Conservation (phyloP, 2,113 vertebrate genomes). For the Bombycilla garrulus region DNA sequence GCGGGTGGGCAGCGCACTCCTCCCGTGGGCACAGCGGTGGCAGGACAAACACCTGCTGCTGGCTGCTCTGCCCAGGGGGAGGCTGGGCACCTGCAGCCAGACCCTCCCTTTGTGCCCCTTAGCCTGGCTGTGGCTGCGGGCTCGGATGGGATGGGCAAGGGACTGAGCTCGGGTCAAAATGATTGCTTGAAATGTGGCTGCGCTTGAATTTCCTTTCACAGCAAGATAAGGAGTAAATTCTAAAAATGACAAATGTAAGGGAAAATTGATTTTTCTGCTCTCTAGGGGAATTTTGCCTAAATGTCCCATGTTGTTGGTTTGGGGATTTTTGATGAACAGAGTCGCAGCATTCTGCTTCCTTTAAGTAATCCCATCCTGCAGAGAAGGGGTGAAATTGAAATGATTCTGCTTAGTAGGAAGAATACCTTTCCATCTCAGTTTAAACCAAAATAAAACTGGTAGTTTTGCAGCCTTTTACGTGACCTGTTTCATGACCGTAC, state of each 20-base stretch:
- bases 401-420: not conserved
- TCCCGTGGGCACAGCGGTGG: not conserved
- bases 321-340: not conserved
- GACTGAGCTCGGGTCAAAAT: not conserved
- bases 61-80: not conserved
- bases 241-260: not conserved
- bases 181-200: not conserved
- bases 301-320: not conserved
- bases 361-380: not conserved
- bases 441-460: not conserved
- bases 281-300: not conserved
- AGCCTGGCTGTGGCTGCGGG: rapidly evolving
- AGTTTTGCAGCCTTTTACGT: not conserved
- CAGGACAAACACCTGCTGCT: not conserved
- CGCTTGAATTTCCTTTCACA: not conserved
- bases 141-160: not conserved
- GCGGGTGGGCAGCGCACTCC: not conserved
- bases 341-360: not conserved
- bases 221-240: not conserved
- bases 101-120: rapidly evolving
- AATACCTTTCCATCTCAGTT: not conserved
- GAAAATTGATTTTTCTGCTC: not conserved
- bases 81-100: not conserved
- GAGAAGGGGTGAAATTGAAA: not conserved
- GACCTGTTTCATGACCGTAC: not conserved